Conservation (phyloP, 2,113 vertebrate species). For the Catagonus wagneri region DNA sequence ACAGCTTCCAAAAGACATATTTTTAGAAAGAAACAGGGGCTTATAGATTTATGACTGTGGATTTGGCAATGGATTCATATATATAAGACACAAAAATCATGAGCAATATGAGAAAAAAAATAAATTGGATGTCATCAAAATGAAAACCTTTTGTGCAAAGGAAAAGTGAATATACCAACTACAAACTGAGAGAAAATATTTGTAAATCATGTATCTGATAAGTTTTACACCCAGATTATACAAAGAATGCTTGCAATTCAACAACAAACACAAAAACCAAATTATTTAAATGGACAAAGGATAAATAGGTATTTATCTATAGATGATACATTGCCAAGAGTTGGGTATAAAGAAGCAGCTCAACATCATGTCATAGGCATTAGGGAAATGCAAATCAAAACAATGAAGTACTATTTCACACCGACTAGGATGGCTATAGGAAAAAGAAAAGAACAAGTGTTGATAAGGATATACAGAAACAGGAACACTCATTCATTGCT, state of each 20-base stretch:
- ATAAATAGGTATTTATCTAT: background rate
- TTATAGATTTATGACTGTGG: background rate
- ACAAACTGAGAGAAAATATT: background rate
- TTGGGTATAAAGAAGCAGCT: background rate
- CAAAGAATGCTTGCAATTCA: background rate
- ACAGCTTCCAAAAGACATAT: background rate
- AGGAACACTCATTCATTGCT: background rate
- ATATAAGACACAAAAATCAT: background rate
- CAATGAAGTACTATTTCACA: background rate
- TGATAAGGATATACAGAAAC: background rate
- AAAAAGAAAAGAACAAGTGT: background rate
- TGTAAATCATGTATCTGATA: background rate
- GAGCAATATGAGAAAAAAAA: background rate
- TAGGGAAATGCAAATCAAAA: background rate
- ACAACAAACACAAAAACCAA: background rate
- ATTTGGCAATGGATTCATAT: background rate
- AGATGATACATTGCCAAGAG: background rate
- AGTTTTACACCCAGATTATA: background rate
- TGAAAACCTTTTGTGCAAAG: background rate
- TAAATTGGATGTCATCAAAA: background rate
- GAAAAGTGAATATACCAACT: background rate
- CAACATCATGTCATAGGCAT: background rate
- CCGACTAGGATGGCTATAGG: background rate
- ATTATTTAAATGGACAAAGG: background rate
- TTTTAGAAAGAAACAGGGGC: background rate